Evolutionary conservation across 2,797 vertebrate species (phyloP), one percentile per base, ranked within the genome.

Genomic region (Sebastes taczanowskii): DNA sequence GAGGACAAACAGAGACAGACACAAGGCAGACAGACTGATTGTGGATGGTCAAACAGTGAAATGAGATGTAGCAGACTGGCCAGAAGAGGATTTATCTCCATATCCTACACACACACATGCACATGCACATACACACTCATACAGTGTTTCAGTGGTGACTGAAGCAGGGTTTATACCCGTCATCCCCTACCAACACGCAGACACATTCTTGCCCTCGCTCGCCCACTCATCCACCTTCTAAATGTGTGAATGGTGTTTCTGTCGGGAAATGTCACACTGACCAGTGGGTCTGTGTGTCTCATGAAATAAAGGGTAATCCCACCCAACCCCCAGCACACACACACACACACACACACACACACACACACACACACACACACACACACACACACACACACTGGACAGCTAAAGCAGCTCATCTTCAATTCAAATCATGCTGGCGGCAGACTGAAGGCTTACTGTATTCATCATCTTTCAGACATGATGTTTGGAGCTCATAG

Each of bases 181-280:
- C 42, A 0, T 18, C 42, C 8, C 8, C n/a, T 34, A 64, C 13
- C 13, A 35, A 34, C 66, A 78, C 32, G 55, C 61, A 69, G 67
- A 79, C 63, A 71, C 65, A 61, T 34, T 58, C 56, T 46, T 25
- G 10, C 66, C 61, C 73, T 10, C 67, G 0, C 63, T 55, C 9
- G 3, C 53, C 71, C 78, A 32, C 78, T 34, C 63, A 10, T 53
- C 71, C 79, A 79, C 77, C 74, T 83, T 78, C 59, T 80, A 55
- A 35, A 59, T 38, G 80, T 69, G 82, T 92, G 81, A 94, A 93
- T 93, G 81, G 88, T 4, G 77, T 82, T 86, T 90, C 87, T 94
- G 92, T 94, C 6, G 13, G 74, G 53, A 91, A 92, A 95, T 92
- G 90, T 92, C 93, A 87, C 27, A 1, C 85, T 88, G 86, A 91